Base-by-base conservation (phyloP, 2,113 vertebrate species). In the Hyla sarda region DNA sequence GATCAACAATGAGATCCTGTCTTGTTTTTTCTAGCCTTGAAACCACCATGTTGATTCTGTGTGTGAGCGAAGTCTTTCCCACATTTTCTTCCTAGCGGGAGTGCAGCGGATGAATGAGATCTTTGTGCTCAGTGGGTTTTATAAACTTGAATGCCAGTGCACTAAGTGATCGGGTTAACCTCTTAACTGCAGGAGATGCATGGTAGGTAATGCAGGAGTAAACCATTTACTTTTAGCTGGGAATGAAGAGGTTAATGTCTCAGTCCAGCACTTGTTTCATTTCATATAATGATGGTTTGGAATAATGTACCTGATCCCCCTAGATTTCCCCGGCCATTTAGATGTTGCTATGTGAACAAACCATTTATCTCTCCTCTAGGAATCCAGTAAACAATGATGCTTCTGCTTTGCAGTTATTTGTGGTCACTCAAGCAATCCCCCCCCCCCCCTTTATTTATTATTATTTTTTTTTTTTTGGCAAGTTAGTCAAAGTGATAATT, bases 31-130 rank as follows among this genome's bases (percentile, higher is more conserved):
- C 16, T 19, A 50, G 50, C 56, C 75, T 41, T 81, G 21, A 67
- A 54, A 72, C 32, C 32, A 48, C 48, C 62, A 30, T 28, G 47
- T 34, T 48, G 19, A 25, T 45, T 25, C 37, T 32, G n/a, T n/a
- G 52, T 82, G 25, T 52, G 45, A 58, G 54, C 67, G 30, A 32
- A 82, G n/a, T 25, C 50, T 87, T 74, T 74, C 76, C 52, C 85
- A 81, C 85, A 81, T 80, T 87, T 87, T 62, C 62, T 87, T 87
- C 45, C 25, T 58, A 37, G 67, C 45, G 41, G 85, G 77, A 82
- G 52, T 16, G 37, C 69, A 34, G 50, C 69, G 17, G n/a, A 87
- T 87, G 85, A 87, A 87, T 87, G 69, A 72, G 52, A 28, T 14
- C 78, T 82, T 82, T 87, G 77, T 81, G 41, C 62, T 73, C 78